Conservation (phyloP, 1,140 invertebrate species). For the Microplitis demolitor region DNA sequence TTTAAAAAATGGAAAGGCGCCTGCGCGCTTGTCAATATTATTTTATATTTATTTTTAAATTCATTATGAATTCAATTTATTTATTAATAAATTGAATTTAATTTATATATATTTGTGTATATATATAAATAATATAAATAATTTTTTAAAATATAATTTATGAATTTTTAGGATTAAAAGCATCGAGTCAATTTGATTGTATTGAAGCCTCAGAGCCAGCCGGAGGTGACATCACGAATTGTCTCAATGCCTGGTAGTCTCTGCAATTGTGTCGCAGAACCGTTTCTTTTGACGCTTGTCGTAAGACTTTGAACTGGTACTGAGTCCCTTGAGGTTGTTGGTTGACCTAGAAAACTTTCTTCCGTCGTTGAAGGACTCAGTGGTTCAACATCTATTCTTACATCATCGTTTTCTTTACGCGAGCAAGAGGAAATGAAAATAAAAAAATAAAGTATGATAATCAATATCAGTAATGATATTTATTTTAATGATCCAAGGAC, state of each 20-base stretch:
- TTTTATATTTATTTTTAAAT: not conserved
- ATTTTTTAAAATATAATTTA: not conserved
- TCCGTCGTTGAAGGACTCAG: constrained; percentile 64
- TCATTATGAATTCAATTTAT: too few species aligned
- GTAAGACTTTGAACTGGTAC: constrained; percentile 37
- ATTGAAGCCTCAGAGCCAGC: constrained; percentile 63
- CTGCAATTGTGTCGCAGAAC: constrained; percentile 60
- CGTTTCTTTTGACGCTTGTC: constrained; percentile 55
- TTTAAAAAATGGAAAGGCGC: constrained; percentile 12
- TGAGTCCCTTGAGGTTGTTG: constrained; percentile 36
- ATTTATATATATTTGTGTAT: not conserved
- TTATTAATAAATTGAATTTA: not conserved
- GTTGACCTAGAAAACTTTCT: constrained; percentile 56
- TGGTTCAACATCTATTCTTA: constrained; percentile 25
- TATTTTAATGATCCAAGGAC: not conserved
- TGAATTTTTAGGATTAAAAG: constrained; percentile 2
- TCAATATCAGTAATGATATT: too few species aligned
- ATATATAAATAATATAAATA: not conserved
- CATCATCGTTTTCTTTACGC: constrained; percentile 27
- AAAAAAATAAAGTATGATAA: not conserved
- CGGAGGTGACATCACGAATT: constrained; percentile 66
- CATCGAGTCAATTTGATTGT: not conserved
- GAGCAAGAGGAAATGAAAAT: not conserved
- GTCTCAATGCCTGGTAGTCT: constrained; percentile 69
- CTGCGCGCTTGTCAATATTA: constrained; percentile 20